Evolutionary conservation across 2,797 vertebrate species (phyloP).

Genomic region (Coendou prehensilis): DNA sequence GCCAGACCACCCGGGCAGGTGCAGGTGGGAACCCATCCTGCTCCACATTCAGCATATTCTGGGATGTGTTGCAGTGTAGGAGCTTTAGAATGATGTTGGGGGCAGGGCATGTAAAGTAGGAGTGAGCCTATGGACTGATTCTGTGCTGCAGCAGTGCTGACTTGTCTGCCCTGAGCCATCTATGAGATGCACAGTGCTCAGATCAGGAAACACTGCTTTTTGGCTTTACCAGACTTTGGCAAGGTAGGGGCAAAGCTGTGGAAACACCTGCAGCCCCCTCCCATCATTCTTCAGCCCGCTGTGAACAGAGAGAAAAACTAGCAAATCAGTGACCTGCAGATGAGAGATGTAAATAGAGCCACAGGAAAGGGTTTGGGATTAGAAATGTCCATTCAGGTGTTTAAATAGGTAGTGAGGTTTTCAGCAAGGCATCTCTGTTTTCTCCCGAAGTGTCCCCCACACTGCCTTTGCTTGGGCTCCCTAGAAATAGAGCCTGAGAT

Average conservation of each 20-base stretch:
- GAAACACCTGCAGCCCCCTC: fast-evolving
- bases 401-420: background rate
- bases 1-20: fast-evolving
- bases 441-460: background rate
- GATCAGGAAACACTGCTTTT: background rate
- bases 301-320: background rate
- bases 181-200: background rate
- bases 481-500: background rate
- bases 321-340: background rate
- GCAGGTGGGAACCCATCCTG: background rate
- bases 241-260: background rate
- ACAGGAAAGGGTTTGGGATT: background rate
- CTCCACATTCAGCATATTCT: fast-evolving
- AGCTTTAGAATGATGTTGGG: background rate
- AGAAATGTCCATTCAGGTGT: background rate
- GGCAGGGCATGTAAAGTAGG: fast-evolving
- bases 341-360: background rate
- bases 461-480: background rate
- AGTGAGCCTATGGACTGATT: background rate
- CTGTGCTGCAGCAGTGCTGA: fast-evolving
- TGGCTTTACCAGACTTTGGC: background rate
- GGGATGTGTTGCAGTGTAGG: no score
- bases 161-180: background rate
- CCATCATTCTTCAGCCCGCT: background rate
- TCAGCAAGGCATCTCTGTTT: background rate